A percentile compares a stretch with the other conserved stretches of the same genome.
phyloP scores from a whole-genome alignment of 2,113 vertebrate genomes.

The Choloepus hoffmanni region DNA sequence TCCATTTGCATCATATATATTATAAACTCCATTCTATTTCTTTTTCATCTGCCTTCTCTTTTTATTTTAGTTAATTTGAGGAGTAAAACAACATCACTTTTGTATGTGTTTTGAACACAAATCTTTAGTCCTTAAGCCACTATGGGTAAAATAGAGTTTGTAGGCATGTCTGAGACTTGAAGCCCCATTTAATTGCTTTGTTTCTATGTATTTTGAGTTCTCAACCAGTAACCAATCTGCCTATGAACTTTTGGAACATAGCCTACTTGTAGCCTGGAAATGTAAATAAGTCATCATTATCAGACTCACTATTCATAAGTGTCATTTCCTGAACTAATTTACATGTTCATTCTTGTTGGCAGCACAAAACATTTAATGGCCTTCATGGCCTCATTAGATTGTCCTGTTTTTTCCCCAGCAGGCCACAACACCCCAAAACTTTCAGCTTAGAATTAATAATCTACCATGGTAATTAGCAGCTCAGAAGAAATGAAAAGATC shows the following conservation, averaged over 20 bases:
- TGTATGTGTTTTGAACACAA: not conserved
- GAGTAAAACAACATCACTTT: not conserved
- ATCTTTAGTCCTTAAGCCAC: not conserved
- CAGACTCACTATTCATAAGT: conserved; percentile 53
- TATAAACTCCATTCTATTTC: not conserved
- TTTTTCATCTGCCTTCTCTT: not conserved
- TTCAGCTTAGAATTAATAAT: conserved; percentile 55
- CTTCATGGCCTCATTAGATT: conserved; percentile 4
- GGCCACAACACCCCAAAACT: conserved; percentile 32
- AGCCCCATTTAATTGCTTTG: not conserved
- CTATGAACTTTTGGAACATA: conserved; percentile 51
- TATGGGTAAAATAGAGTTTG: conserved; percentile 18
- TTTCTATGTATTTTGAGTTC: conserved; percentile 59
- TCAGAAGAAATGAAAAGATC: conserved; percentile 58
- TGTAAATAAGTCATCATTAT: conserved; percentile 71
- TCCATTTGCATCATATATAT: no score
- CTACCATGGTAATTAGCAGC: conserved; percentile 63
- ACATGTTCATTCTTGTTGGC: conserved; percentile 15
- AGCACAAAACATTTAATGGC: conserved; percentile 7
- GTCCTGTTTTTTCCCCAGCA: conserved; percentile 14
- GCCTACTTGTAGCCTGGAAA: conserved; percentile 55
- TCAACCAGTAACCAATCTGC: conserved; percentile 36
- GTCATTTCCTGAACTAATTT: conserved; percentile 13
- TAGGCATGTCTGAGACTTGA: not conserved
- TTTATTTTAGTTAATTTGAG: not conserved